These are phyloP conservation scores for Acinonyx jubatus DNA, from an alignment of 2,113 vertebrate species.

Conservation along the genomic window DNA sequence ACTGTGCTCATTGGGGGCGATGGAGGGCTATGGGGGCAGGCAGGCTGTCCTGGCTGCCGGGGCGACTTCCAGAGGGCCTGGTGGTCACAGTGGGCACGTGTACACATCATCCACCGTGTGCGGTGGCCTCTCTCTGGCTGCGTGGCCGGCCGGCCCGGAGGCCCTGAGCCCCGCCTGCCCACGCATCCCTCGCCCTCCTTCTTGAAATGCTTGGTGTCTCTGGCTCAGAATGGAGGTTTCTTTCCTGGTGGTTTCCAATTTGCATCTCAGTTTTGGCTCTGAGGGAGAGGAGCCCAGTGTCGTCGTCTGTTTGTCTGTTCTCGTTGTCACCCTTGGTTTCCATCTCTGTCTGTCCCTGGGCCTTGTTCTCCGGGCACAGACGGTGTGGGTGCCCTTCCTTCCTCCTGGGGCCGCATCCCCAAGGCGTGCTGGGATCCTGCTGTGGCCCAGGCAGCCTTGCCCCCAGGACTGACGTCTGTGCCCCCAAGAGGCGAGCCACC, in stretches of 20 bases:
- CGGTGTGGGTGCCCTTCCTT: no score
- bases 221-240: neutral
- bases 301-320: neutral
- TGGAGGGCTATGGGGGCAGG: neutral
- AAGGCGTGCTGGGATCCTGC: rapidly evolving
- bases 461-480: neutral
- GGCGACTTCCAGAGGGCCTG: neutral
- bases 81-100: rapidly evolving
- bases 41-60: neutral
- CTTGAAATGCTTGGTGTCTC: neutral
- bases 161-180: neutral
- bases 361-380: neutral
- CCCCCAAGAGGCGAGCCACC: neutral
- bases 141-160: rapidly evolving
- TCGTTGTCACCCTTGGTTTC: neutral
- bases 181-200: neutral
- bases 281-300: rapidly evolving
- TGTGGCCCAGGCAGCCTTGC: neutral
- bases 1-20: neutral
- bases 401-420: neutral
- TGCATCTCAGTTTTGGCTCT: neutral
- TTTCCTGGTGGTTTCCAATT: neutral
- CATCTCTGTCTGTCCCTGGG: neutral
- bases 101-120: rapidly evolving
- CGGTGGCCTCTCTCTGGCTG: rapidly evolving